These are phyloP conservation scores for Rambutsinella grinnellia DNA, from an alignment of 2,888 invertebrate species.

Conservation along the genomic window DNA sequence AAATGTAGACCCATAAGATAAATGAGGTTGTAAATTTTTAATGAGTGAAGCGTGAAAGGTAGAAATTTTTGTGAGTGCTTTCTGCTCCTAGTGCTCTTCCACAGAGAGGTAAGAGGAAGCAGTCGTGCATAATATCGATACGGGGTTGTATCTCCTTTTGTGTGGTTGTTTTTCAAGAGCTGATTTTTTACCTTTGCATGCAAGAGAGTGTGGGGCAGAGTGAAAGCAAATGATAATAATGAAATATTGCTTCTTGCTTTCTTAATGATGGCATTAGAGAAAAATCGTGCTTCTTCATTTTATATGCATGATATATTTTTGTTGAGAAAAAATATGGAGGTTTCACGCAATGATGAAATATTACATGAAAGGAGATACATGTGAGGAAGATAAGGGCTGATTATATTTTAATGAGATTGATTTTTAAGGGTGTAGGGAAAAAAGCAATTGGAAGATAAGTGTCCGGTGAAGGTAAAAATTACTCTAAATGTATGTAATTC, in stretches of 20 bases:
- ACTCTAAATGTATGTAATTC: no score
- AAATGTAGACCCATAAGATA: no score
- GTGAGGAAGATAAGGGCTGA: conserved; percentile 4
- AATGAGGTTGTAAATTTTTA: conserved; percentile 26
- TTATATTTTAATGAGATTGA: conserved; percentile 54
- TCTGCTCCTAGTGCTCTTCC: background rate
- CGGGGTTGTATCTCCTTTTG: conserved; percentile 4
- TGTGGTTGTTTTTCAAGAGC: background rate
- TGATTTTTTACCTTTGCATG: conserved; percentile 28
- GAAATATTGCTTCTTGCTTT: conserved; percentile 35
- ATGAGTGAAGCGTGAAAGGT: conserved; percentile 37
- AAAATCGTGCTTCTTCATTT: background rate
- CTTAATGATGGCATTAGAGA: conserved; percentile 15
- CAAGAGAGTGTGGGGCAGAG: background rate
- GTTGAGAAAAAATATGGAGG: background rate
- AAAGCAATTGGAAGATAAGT: no score
- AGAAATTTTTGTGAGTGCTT: conserved; percentile 10
- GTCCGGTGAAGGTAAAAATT: background rate
- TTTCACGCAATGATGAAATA: conserved; percentile 5
- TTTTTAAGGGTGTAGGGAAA: conserved; percentile 45
- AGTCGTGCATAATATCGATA: conserved; percentile 2
- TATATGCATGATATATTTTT: no score
- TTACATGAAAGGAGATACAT: background rate
- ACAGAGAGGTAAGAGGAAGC: background rate
- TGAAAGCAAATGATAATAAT: conserved; percentile 26